A percentile compares a stretch with the other conserved stretches of the same genome.
Conservation (phyloP, 2,113 vertebrate species). For the Limanda limanda region DNA sequence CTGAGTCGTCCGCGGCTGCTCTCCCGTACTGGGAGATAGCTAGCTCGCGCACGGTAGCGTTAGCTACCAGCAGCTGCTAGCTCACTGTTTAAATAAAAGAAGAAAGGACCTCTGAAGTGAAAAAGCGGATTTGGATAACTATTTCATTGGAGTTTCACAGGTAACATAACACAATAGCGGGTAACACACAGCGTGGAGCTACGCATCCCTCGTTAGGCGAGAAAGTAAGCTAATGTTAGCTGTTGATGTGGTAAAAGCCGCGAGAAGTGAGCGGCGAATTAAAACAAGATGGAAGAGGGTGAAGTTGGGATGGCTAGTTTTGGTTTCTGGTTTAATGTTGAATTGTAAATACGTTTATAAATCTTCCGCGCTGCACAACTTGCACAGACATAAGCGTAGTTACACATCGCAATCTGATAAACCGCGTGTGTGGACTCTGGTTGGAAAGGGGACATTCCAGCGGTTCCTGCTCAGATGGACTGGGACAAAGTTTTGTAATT, state of each 20-base stretch:
- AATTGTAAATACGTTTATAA: background rate
- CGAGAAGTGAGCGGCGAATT: constrained; percentile 78
- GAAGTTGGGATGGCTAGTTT: constrained; percentile 68
- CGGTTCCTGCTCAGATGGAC: constrained; percentile 12
- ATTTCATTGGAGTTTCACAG: constrained; percentile 52
- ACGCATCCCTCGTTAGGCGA: constrained; percentile 1
- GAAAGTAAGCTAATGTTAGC: constrained; percentile 53
- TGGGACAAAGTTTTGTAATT: constrained; percentile 69
- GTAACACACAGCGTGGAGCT: background rate
- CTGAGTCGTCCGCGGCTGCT: constrained; percentile 64
- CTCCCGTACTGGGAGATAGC: constrained; percentile 75
- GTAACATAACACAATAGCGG: constrained; percentile 28
- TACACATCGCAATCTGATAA: background rate
- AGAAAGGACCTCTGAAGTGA: constrained; percentile 62
- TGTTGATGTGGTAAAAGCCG: constrained; percentile 75
- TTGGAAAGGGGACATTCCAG: background rate
- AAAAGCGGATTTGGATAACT: constrained; percentile 50
- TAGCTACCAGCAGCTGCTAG: constrained; percentile 73
- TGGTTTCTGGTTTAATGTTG: constrained; percentile 44
- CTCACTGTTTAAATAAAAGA: constrained; percentile 61
- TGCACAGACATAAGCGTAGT: constrained; percentile 11
- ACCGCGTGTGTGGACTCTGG: background rate
- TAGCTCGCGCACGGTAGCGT: constrained; percentile 59
- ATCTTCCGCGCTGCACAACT: background rate
- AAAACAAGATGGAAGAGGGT: constrained; percentile 78